Base-by-base conservation (phyloP, 2,797 vertebrate species). In the Semaprochilodus insignis region DNA sequence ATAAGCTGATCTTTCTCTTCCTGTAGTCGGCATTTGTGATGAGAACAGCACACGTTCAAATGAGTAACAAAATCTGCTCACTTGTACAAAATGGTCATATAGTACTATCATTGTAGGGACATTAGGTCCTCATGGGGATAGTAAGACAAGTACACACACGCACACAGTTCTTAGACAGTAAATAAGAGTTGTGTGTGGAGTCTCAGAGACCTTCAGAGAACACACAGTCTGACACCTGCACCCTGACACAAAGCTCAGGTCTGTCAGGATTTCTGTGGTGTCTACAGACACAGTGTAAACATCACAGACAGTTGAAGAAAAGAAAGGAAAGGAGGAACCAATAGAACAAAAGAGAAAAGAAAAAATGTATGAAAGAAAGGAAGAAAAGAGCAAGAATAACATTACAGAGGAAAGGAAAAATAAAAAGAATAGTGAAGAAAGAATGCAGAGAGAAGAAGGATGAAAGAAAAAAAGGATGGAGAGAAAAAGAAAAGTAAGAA, bases 211-310 rank as follows among this genome's bases (percentile, higher is more conserved):
- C 5, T 40, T 40, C 40, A 40, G 40, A 31, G 31, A 31, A 31
- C 31, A 31, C 31, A 40, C 40, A 40, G 91, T 92, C 92, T 92
- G 85, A 89, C 92, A 93, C 92, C 89, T 93, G 91, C 86, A 90
- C 78, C 62, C 85, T 73, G 19, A 23, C 27, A 60, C n/a, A 51
- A 4, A 31, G n/a, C 48, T 78, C 77, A 66, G 31, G 78, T 40
- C 81, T 72, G 77, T 74, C 27, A 85, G 77, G 73, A 80, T 87
- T 73, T 85, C 60, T 87, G 87, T 52, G 87, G 82, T 87, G 23
- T 69, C 34, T 60, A 8, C 31, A 40, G 40, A 80, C 16, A 21
- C 44, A 40, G 65, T 67, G 63, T 66, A 57, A 83, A 31, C 31
- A 31, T 31, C 31, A 77, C 67, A 78, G 62, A 75, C 11, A 31